A percentile compares a stretch with the other conserved stretches of the same genome.
These are phyloP conservation scores for Trichonephila clavipes DNA, from an alignment of 1,140 invertebrate species.

Conservation along the genomic window DNA sequence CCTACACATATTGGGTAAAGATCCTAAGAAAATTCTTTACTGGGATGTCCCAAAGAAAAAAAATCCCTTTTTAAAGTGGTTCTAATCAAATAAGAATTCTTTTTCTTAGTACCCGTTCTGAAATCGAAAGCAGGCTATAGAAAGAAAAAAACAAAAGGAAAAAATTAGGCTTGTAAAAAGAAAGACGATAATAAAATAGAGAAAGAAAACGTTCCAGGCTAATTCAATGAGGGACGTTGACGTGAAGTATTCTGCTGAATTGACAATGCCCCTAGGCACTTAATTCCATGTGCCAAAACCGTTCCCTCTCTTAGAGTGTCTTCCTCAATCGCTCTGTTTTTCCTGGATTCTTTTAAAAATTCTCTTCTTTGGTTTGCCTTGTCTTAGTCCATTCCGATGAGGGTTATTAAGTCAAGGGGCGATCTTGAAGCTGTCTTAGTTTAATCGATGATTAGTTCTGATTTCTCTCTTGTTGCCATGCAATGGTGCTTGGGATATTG, in stretches of 20 bases:
- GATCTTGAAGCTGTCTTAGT: not conserved
- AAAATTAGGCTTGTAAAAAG: constrained; percentile 42
- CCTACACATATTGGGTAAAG: not conserved
- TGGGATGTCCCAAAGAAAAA: constrained; percentile 40
- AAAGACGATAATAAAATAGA: constrained; percentile 6
- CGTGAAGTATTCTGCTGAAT: constrained; percentile 70
- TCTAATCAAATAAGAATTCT: constrained; percentile 53
- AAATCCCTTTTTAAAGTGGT: constrained; percentile 47
- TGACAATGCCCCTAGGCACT: constrained; percentile 64
- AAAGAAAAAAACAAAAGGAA: not conserved
- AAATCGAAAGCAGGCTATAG: constrained; percentile 37
- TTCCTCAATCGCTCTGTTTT: constrained; percentile 37
- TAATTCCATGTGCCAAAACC: constrained; percentile 56
- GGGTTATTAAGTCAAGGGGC: constrained; percentile 57
- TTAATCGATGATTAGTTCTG: constrained; percentile 42
- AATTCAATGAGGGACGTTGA: constrained; percentile 63
- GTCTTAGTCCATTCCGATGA: constrained; percentile 44
- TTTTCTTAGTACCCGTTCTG: constrained; percentile 22
- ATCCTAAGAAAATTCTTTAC: not conserved
- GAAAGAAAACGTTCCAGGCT: constrained; percentile 30
- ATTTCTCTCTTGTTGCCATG: constrained; percentile 46
- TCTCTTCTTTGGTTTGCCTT: not conserved
- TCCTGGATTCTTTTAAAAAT: constrained; percentile 49
- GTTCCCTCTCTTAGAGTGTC: constrained; percentile 24
- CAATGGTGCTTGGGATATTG: not conserved